Percentiles rank a stretch among this genome's conserved stretches.
These are phyloP conservation scores for Neomorphus geoffroyi DNA, from an alignment of 2,797 vertebrate genomes.

Conservation along the genomic window DNA sequence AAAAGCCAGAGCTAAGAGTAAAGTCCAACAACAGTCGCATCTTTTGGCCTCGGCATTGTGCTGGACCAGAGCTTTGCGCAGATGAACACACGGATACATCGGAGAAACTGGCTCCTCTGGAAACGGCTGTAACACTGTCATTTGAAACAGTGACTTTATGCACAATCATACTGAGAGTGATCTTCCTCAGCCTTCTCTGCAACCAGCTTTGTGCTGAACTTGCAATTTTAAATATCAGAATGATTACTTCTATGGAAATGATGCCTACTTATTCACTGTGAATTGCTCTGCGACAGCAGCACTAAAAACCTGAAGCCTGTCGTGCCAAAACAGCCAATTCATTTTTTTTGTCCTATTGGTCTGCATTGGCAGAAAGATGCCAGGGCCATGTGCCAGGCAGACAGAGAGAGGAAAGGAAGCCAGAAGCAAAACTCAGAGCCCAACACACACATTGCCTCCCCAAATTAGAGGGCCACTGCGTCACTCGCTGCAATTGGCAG, in stretches of 20 bases:
- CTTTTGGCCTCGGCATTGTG: rapidly evolving
- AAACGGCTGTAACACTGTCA: background rate
- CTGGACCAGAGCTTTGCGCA: background rate
- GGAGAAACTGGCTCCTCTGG: background rate
- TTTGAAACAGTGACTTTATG: background rate
- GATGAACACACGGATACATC: background rate
- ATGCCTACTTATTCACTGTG: background rate
- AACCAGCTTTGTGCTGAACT: background rate
- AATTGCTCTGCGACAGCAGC: background rate
- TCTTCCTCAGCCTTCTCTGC: background rate
- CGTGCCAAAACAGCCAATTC: background rate
- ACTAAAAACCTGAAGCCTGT: background rate
- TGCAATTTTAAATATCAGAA: background rate
- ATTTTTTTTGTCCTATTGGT: conserved; percentile 24
- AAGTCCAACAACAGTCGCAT: background rate
- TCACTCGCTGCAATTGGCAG: background rate
- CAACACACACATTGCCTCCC: conserved; percentile 6
- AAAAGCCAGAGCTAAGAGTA: background rate
- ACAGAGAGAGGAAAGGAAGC: conserved; percentile 41
- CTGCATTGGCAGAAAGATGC: conserved; percentile 47
- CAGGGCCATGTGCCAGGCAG: conserved; percentile 18
- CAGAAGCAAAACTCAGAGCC: conserved; percentile 42
- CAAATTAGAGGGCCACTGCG: conserved; percentile 2
- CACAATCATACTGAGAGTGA: background rate
- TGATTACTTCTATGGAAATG: background rate